phyloP scores from a whole-genome alignment of 2,797 vertebrate genomes.

The Anabacerthia variegaticeps region DNA sequence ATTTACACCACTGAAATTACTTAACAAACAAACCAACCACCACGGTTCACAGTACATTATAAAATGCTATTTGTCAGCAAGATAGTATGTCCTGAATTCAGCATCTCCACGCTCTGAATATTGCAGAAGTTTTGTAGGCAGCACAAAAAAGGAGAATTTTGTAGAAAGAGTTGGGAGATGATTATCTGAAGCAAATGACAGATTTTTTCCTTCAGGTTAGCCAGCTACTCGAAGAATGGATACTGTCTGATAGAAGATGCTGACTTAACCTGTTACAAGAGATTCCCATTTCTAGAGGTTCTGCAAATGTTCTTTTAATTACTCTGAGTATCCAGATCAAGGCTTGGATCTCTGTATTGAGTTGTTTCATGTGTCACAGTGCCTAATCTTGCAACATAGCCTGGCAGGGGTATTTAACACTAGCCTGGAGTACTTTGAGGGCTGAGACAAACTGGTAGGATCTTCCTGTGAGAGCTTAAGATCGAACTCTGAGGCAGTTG shows the following conservation, averaged over 20 bases:
- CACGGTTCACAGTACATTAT: not conserved
- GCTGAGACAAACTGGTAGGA: not conserved
- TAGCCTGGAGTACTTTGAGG: not conserved
- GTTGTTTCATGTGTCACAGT: not conserved
- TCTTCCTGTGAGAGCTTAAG: not conserved
- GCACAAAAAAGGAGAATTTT: not conserved
- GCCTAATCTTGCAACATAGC: not conserved
- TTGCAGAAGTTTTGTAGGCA: not conserved
- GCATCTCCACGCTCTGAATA: not conserved
- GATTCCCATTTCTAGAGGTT: not conserved
- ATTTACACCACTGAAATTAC: not conserved
- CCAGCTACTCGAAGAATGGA: not conserved
- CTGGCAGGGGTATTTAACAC: not conserved
- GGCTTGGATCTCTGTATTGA: not conserved
- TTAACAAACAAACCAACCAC: not conserved
- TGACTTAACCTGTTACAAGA: not conserved
- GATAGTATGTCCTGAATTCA: not conserved
- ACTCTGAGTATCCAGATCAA: not conserved
- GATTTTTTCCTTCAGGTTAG: not conserved
- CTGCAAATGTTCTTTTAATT: not conserved
- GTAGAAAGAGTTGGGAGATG: not conserved
- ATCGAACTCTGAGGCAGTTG: not conserved
- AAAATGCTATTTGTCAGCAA: not conserved
- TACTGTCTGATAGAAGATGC: not conserved
- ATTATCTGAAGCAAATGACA: not conserved